phyloP scores from a whole-genome alignment of 2,888 invertebrate species.

The Ceraclea dissimilis region DNA sequence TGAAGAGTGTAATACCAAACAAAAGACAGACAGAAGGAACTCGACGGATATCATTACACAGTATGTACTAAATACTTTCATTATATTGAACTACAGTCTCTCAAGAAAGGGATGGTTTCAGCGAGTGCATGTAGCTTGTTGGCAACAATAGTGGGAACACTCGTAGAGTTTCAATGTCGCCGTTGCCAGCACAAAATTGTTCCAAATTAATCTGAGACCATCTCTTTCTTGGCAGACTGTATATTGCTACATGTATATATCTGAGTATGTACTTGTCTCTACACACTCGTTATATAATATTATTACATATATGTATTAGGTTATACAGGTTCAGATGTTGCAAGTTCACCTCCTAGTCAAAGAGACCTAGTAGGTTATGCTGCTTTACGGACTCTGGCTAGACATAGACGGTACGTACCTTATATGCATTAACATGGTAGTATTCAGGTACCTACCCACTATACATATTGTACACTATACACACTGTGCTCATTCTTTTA shows the following conservation, averaged over 20 bases:
- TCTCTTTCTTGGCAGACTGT: too few relatives aligned
- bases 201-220: too few relatives aligned
- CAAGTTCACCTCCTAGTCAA: constrained; percentile 57
- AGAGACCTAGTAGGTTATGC: constrained; percentile 72
- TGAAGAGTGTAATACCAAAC: constrained; percentile 40
- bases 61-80: constrained; percentile 34
- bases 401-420: constrained; percentile 42
- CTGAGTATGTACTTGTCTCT: too few relatives aligned
- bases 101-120: too few relatives aligned
- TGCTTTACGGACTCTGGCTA: constrained; percentile 60
- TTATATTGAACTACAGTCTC: too few relatives aligned
- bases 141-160: too few relatives aligned
- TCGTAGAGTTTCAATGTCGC: too few relatives aligned
- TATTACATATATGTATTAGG: constrained; percentile 31
- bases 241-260: too few relatives aligned
- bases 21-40: constrained; percentile 45
- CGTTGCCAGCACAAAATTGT: too few relatives aligned
- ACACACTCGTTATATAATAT: too few relatives aligned
- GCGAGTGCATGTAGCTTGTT: too few relatives aligned
- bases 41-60: constrained; percentile 50
- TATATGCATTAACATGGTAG: neutral
- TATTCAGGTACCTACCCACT: neutral
- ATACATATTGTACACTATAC: too few relatives aligned
- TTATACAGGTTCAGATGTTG: constrained; percentile 47
- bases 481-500: neutral